Conservation (phyloP, 2,797 vertebrate genomes). For the Microhierax caerulescens region DNA sequence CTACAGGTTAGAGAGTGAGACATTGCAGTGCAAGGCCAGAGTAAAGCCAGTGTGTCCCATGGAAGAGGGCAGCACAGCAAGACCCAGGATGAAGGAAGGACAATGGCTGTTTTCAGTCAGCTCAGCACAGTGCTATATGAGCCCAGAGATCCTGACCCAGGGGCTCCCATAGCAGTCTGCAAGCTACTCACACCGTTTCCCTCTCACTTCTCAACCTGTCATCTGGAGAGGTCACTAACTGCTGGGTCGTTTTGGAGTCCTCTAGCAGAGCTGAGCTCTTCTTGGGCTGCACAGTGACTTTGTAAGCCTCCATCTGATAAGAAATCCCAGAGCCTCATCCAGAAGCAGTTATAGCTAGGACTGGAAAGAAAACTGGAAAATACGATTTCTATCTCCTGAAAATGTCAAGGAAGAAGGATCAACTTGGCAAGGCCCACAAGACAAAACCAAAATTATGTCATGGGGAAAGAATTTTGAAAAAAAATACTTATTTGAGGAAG, state of each 20-base stretch:
- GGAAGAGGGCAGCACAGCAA: accelerated
- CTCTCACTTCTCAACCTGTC: neutral
- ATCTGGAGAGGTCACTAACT: neutral
- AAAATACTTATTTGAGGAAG: neutral
- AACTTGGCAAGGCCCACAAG: neutral
- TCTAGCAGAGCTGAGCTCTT: neutral
- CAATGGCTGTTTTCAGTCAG: accelerated
- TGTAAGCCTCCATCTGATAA: neutral
- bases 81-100: too few species aligned
- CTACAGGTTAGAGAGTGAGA: neutral
- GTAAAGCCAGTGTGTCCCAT: neutral
- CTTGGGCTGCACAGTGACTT: neutral
- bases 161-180: neutral
- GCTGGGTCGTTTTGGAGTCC: neutral
- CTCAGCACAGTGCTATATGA: neutral
- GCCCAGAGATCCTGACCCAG: neutral
- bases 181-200: neutral
- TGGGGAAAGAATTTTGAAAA: neutral
- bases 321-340: neutral
- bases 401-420: neutral
- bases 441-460: neutral
- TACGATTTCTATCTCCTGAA: neutral
- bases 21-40: neutral
- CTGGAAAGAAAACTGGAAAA: neutral
- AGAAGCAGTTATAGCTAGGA: neutral